Conservation (phyloP, 1,140 invertebrate genomes). For the Centruroides sculpturatus region DNA sequence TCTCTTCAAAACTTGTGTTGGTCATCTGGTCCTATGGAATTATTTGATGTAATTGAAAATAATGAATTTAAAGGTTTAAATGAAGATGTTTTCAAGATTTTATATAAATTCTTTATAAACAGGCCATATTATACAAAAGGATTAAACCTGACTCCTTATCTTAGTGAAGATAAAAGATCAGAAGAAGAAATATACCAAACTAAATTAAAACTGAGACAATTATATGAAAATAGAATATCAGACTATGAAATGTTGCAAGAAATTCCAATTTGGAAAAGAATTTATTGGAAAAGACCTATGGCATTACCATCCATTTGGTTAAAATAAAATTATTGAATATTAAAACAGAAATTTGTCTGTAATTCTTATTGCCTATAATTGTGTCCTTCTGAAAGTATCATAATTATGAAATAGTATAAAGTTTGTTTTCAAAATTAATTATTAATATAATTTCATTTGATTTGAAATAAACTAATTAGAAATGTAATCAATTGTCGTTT, state of each 20-base stretch:
- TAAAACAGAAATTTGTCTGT: no score
- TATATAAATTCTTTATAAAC: conserved; percentile 62
- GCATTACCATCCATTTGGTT: no score
- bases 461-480: no score
- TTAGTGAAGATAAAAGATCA: background rate
- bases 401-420: no score
- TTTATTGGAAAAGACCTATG: background rate
- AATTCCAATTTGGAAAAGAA: background rate
- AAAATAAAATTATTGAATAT: no score
- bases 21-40: conserved; percentile 47
- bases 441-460: no score
- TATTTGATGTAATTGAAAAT: conserved; percentile 58
- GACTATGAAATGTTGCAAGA: background rate
- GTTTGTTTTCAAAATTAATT: no score
- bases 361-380: no score
- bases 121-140: conserved; percentile 30
- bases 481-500: no score
- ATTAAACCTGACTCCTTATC: background rate
- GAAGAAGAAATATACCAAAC: background rate
- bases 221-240: background rate
- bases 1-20: conserved; percentile 62
- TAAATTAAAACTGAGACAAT: background rate
- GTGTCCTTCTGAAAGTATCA: no score
- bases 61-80: conserved; percentile 58
- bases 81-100: conserved; percentile 52